Conservation (phyloP, 2,113 vertebrate species). For the Silurus asotus region DNA sequence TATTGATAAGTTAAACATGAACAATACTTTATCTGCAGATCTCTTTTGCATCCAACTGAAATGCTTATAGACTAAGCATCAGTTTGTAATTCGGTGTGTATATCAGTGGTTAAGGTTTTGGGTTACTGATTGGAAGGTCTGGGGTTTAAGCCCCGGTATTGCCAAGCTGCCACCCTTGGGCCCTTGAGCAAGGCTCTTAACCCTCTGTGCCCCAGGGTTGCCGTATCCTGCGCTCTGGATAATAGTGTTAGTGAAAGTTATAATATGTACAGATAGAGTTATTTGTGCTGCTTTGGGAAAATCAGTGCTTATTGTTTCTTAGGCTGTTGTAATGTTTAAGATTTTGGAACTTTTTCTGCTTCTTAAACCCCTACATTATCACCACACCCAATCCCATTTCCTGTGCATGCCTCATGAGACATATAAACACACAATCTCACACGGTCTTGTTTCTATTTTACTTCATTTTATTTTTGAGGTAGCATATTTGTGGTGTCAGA, state of each 20-base stretch:
- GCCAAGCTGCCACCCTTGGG: no score
- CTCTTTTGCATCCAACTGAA: background rate
- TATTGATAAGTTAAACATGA: background rate
- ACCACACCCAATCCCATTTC: slow-evolving; percentile 49
- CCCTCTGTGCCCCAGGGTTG: no score
- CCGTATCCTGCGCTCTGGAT: no score
- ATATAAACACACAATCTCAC: slow-evolving; percentile 41
- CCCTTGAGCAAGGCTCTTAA: no score
- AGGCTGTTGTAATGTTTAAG: slow-evolving; percentile 27
- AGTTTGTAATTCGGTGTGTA: no score
- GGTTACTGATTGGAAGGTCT: no score
- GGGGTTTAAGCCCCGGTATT: no score
- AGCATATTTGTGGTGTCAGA: slow-evolving; percentile 21
- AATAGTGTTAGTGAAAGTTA: background rate
- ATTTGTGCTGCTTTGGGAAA: background rate
- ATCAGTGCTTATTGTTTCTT: slow-evolving; percentile 11
- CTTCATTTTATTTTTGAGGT: slow-evolving; percentile 25
- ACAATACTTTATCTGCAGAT: background rate
- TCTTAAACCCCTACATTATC: slow-evolving; percentile 48
- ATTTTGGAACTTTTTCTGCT: slow-evolving; percentile 32
- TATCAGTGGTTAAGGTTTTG: no score
- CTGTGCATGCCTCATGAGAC: slow-evolving; percentile 48
- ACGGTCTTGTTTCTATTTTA: slow-evolving; percentile 33
- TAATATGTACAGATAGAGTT: background rate
- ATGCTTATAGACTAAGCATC: background rate